These are phyloP conservation scores for Stictonetta naevosa DNA, from an alignment of 2,113 vertebrate species.

Conservation along the genomic window DNA sequence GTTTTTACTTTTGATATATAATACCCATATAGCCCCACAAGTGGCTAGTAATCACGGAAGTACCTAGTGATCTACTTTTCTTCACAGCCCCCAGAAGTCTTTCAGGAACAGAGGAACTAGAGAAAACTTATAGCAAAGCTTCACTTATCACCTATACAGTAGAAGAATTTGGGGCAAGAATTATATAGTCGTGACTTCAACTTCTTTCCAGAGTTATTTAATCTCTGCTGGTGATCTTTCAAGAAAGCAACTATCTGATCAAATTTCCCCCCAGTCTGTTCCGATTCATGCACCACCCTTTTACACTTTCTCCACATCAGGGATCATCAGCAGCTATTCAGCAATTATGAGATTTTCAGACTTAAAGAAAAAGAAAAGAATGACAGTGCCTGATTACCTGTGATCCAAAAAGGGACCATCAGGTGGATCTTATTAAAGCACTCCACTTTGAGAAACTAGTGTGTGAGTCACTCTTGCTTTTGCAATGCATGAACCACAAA, in stretches of 20 bases:
- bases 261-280: not conserved
- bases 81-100: not conserved
- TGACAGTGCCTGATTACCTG: not conserved
- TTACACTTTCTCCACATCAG: not conserved
- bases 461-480: not conserved
- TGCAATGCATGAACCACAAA: not conserved
- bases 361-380: not conserved
- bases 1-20: not conserved
- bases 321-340: not conserved
- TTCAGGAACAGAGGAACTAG: not conserved
- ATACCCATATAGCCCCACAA: not conserved
- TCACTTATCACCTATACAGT: not conserved
- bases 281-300: not conserved
- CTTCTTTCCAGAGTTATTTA: not conserved
- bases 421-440: not conserved
- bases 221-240: not conserved
- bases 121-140: not conserved
- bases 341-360: not conserved
- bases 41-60: not conserved
- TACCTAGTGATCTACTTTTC: not conserved
- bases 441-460: not conserved
- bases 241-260: not conserved
- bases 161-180: not conserved
- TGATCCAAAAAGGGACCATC: not conserved
- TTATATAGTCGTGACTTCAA: not conserved